Evolutionary conservation across 2,888 invertebrate genomes (phyloP).

Genomic region (Aquatica leii): DNA sequence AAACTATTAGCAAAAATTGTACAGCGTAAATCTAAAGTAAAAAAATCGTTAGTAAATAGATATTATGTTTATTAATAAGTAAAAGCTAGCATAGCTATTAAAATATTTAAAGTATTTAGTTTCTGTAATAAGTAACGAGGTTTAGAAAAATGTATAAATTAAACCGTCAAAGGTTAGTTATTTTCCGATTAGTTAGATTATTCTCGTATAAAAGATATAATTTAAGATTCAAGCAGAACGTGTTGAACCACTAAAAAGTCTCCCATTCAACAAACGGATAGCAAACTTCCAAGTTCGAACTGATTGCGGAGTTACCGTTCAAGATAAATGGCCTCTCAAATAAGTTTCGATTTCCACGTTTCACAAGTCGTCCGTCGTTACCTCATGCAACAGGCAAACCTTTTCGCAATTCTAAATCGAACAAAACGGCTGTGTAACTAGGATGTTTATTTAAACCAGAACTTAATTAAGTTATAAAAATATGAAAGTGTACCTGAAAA

Average conservation of each 20-base stretch:
- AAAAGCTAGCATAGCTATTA: no score
- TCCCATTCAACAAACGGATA: constrained; percentile 12
- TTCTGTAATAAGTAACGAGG: no score
- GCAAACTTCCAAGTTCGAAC: constrained; percentile 20
- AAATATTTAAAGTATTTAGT: no score
- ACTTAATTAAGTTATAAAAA: constrained; percentile 24
- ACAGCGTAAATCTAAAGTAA: no score
- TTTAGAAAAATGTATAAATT: no score
- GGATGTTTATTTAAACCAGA: constrained; percentile 17
- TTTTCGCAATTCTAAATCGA: constrained; percentile 8
- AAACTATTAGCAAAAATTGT: no score
- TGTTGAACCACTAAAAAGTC: constrained; percentile 5
- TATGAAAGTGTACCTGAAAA: constrained; percentile 17
- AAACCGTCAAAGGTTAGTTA: no score
- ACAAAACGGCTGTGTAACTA: not conserved
- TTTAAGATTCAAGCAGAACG: not conserved
- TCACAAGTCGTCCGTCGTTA: constrained; percentile 18
- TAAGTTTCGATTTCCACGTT: constrained; percentile 29
- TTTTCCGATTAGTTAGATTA: constrained; percentile 2
- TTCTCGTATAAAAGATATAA: constrained; percentile 2
- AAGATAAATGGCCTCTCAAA: constrained; percentile 26
- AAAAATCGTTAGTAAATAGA: no score
- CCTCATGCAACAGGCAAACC: constrained; percentile 26
- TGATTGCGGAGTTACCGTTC: constrained; percentile 24
- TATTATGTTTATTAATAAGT: no score